Conservation (phyloP, 2,797 vertebrate species). For the Mormyrops attenuatus region DNA sequence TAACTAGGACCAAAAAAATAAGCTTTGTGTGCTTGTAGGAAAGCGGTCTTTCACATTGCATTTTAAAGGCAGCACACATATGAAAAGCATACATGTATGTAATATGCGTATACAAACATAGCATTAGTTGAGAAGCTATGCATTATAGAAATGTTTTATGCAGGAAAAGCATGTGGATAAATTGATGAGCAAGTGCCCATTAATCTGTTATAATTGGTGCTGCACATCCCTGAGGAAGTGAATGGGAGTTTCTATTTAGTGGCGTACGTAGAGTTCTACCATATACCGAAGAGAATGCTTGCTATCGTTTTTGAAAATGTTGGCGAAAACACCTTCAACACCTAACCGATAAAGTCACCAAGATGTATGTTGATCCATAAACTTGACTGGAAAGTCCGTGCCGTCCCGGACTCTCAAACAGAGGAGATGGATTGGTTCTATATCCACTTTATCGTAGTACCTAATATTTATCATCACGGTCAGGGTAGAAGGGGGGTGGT, state of each 20-base stretch:
- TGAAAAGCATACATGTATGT: conserved; percentile 37
- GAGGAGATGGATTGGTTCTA: neutral
- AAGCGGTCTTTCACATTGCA: conserved; percentile 8
- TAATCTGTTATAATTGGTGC: neutral
- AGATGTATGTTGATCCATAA: neutral
- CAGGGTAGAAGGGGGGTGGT: conserved; percentile 14
- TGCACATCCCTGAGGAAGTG: neutral
- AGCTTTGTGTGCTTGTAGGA: conserved; percentile 6
- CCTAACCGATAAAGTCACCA: neutral
- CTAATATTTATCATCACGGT: neutral
- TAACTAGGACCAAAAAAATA: neutral
- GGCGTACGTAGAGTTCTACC: neutral
- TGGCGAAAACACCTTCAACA: neutral
- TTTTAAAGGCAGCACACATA: conserved; percentile 36
- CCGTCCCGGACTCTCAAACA: neutral
- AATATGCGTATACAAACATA: conserved; percentile 41
- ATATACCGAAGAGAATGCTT: neutral
- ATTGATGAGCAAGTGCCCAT: neutral
- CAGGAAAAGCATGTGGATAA: conserved; percentile 11
- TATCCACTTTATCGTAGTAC: neutral
- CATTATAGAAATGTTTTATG: neutral
- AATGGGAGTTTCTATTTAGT: neutral
- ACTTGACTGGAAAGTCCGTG: neutral
- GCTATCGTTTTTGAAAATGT: neutral
- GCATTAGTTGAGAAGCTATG: conserved; percentile 22